Evolutionary conservation across 2,888 invertebrate genomes (phyloP).

Genomic region (Mythimna albipuncta): DNA sequence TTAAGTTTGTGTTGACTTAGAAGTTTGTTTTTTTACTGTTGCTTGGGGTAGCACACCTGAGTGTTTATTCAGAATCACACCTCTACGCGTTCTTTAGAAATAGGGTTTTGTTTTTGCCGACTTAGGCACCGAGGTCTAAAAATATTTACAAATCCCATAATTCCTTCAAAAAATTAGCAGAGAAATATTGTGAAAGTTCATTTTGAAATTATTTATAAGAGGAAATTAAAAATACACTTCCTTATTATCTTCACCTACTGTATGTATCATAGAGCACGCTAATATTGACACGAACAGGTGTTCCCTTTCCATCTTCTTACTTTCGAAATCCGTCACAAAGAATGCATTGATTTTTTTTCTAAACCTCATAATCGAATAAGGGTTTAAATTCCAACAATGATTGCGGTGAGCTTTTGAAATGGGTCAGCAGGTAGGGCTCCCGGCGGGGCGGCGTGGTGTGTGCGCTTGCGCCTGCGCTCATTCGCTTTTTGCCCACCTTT

Average conservation of each 20-base stretch:
- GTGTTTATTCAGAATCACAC: too few relatives aligned
- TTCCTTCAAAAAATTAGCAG: background rate
- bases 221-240: background rate
- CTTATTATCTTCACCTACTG: background rate
- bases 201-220: background rate
- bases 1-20: too few relatives aligned
- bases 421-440: slow-evolving; percentile 85
- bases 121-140: too few relatives aligned
- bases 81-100: too few relatives aligned
- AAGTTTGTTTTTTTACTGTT: too few relatives aligned
- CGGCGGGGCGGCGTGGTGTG: slow-evolving; percentile 62
- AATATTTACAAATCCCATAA: too few relatives aligned
- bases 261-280: background rate
- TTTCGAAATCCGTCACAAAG: slow-evolving; percentile 12
- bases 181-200: background rate
- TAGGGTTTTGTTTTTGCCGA: too few relatives aligned
- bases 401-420: slow-evolving; percentile 77
- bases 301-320: slow-evolving; percentile 1
- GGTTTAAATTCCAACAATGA: slow-evolving; percentile 70
- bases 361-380: slow-evolving; percentile 40
- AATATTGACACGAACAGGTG: background rate
- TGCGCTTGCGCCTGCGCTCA: slow-evolving; percentile 78
- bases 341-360: slow-evolving; percentile 19
- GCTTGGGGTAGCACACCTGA: too few relatives aligned
- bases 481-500: slow-evolving; percentile 90